Evolutionary conservation across 2,888 invertebrate species (phyloP).

Genomic region (Drosophila monieri): DNA sequence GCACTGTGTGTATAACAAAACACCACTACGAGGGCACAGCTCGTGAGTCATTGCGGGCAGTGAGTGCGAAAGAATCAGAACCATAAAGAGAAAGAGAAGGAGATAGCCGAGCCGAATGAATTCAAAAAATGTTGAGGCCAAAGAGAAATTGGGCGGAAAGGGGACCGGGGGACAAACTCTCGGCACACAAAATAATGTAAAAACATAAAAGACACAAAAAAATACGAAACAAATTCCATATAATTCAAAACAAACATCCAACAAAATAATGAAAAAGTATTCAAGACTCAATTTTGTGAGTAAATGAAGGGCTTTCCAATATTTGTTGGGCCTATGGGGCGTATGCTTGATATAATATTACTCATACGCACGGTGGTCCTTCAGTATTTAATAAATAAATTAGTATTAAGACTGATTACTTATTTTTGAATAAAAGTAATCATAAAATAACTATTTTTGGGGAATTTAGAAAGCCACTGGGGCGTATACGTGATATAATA

Average conservation of each 20-base stretch:
- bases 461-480: neutral
- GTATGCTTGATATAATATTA: neutral
- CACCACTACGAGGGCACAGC: conserved; percentile 30
- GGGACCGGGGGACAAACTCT: neutral
- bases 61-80: neutral
- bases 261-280: neutral
- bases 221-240: neutral
- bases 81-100: conserved; percentile 6
- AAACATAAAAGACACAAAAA: conserved; percentile 3
- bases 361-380: neutral
- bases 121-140: conserved; percentile 5
- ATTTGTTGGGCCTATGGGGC: neutral
- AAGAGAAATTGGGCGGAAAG: conserved; percentile 22
- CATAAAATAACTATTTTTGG: too few species aligned
- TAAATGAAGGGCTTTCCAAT: neutral
- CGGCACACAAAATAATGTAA: neutral
- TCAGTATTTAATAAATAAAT: neutral
- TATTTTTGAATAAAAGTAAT: too few species aligned
- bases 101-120: neutral
- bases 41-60: conserved; percentile 26
- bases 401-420: too few species aligned
- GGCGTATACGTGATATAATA: neutral
- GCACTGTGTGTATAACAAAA: conserved; percentile 31
- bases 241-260: neutral
- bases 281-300: neutral